phyloP scores from a whole-genome alignment of 2,113 vertebrate species.

The Dicerorhinus sumatrensis region DNA sequence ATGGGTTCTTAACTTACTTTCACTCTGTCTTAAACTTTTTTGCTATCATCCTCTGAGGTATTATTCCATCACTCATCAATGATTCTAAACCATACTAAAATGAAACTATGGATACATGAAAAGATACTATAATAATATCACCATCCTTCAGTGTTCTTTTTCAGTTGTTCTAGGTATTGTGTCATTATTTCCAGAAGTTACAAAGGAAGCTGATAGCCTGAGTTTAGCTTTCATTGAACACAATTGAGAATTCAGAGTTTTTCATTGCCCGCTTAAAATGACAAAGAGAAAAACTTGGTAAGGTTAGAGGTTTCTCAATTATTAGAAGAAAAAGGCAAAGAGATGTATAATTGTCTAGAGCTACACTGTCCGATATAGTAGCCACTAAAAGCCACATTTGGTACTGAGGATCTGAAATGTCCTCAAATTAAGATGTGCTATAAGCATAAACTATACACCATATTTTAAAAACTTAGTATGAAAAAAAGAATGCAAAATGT shows the following conservation, averaged over 20 bases:
- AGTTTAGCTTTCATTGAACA: background rate
- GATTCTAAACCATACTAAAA: background rate
- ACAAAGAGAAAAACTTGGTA: background rate
- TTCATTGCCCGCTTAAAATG: background rate
- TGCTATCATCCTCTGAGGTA: background rate
- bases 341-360: background rate
- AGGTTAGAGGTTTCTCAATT: background rate
- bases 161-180: background rate
- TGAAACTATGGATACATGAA: background rate
- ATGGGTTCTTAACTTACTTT: background rate
- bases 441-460: background rate
- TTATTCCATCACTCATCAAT: background rate
- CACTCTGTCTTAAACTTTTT: background rate
- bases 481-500: background rate
- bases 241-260: background rate
- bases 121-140: background rate
- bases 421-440: background rate
- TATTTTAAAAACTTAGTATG: background rate
- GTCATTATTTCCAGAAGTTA: background rate
- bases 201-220: background rate
- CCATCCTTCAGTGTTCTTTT: background rate
- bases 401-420: background rate
- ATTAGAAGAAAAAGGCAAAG: background rate
- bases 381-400: background rate
- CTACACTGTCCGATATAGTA: too few relatives aligned